Evolutionary conservation across 1,140 invertebrate genomes (phyloP).

Genomic region (Zaprionus africanus): DNA sequence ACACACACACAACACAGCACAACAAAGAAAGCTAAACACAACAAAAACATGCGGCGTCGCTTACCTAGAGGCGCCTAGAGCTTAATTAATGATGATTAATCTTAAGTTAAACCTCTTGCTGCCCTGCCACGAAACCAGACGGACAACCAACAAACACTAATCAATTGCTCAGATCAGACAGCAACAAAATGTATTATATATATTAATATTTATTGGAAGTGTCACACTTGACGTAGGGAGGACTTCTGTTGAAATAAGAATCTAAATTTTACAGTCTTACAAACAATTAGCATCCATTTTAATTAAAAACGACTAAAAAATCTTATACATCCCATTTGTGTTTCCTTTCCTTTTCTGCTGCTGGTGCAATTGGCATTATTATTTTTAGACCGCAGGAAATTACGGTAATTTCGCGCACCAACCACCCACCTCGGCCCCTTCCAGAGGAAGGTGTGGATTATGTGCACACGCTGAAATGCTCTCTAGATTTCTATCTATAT

Average conservation of each 20-base stretch:
- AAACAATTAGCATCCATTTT: slow-evolving; percentile 76
- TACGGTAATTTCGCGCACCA: slow-evolving; percentile 63
- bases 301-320: slow-evolving; percentile 51
- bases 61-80: slow-evolving; percentile 56
- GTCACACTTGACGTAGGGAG: slow-evolving; percentile 62
- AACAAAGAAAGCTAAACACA: slow-evolving; percentile 30
- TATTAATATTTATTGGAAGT: slow-evolving; percentile 79
- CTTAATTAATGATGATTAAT: slow-evolving; percentile 67
- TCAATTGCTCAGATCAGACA: slow-evolving; percentile 48
- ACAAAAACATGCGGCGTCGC: slow-evolving; percentile 55
- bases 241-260: slow-evolving; percentile 66
- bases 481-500: slow-evolving; percentile 19
- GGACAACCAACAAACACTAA: slow-evolving; percentile 34
- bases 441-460: slow-evolving; percentile 32
- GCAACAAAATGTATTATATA: slow-evolving; percentile 75
- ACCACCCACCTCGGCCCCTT: slow-evolving; percentile 55
- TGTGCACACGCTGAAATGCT: slow-evolving; percentile 12
- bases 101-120: slow-evolving; percentile 76
- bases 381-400: slow-evolving; percentile 71
- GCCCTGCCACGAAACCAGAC: slow-evolving; percentile 63
- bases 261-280: slow-evolving; percentile 75
- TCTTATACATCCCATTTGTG: neutral
- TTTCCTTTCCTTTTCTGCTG: neutral
- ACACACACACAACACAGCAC: slow-evolving; percentile 46
- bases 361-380: neutral